Percentiles rank a stretch among this genome's conserved stretches.
Evolutionary conservation across 1,140 invertebrate genomes (phyloP).

Genomic region (Drosophila suzukii): DNA sequence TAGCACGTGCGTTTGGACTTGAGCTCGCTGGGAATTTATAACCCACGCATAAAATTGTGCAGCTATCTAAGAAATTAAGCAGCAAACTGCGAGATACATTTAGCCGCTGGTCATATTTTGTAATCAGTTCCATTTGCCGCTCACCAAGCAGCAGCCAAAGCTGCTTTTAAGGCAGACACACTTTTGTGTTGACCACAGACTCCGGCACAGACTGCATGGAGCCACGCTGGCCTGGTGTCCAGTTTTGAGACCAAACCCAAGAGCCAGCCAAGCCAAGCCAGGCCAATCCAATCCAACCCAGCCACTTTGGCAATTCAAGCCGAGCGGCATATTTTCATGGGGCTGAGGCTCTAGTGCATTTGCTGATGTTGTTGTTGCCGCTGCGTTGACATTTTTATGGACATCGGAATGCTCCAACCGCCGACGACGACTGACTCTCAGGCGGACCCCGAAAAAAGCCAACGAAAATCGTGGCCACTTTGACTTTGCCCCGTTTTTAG

Average conservation of each 20-base stretch:
- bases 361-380: slow-evolving; percentile 39
- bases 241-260: slow-evolving; percentile 36
- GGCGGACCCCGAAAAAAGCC: slow-evolving; percentile 21
- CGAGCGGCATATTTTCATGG: slow-evolving; percentile 55
- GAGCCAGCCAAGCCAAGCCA: slow-evolving; percentile 11
- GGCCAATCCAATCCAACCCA: slow-evolving; percentile 15
- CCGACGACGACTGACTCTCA: slow-evolving; percentile 25
- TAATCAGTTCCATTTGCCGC: slow-evolving; percentile 83
- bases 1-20: slow-evolving; percentile 64
- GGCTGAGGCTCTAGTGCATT: slow-evolving; percentile 30
- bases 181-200: slow-evolving; percentile 36
- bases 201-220: slow-evolving; percentile 58
- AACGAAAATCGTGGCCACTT: slow-evolving; percentile 38
- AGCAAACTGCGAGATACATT: slow-evolving; percentile 79
- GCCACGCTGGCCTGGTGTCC: slow-evolving; percentile 46
- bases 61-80: slow-evolving; percentile 79
- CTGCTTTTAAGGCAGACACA: slow-evolving; percentile 19
- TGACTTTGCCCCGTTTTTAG: slow-evolving; percentile 44
- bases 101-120: slow-evolving; percentile 81
- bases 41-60: slow-evolving; percentile 66
- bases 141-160: slow-evolving; percentile 32
- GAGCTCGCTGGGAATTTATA: slow-evolving; percentile 56
- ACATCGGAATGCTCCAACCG: slow-evolving; percentile 60
- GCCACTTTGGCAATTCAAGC: slow-evolving; percentile 20
- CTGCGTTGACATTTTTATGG: slow-evolving; percentile 81